Conservation (phyloP, 2,113 vertebrate genomes). For the Cricetomys ansorgei region DNA sequence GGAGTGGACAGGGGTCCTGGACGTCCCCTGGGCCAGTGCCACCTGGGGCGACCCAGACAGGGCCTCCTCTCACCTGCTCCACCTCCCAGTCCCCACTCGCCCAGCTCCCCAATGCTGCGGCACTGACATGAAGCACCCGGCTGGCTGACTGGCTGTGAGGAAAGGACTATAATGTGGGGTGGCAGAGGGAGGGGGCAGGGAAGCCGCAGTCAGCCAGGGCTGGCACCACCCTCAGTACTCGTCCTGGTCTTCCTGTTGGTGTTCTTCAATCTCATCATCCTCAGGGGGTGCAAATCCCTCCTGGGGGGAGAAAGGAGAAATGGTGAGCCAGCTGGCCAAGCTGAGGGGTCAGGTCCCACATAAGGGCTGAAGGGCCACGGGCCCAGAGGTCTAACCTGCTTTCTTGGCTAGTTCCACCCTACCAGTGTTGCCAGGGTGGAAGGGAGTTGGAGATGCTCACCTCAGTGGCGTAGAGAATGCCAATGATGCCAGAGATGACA, state of each 20-base stretch:
- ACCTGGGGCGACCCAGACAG: neutral
- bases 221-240: constrained; percentile 90
- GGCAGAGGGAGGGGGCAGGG: constrained; percentile 59
- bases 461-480: constrained; percentile 98
- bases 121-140: constrained; percentile 72
- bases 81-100: constrained; percentile 40
- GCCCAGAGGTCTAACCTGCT: neutral
- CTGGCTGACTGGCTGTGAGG: constrained; percentile 71
- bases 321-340: neutral
- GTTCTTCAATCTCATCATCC: constrained; percentile 92
- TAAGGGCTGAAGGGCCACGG: rapidly evolving
- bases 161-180: constrained; percentile 84
- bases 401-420: too few relatives aligned
- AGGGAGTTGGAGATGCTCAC: constrained; percentile 79
- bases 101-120: constrained; percentile 69
- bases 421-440: neutral
- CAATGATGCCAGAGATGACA: constrained; percentile 92
- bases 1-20: constrained; percentile 56
- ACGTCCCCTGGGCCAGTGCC: neutral
- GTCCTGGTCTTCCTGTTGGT: constrained; percentile 92
- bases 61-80: constrained; percentile 67
- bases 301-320: constrained; percentile 78
- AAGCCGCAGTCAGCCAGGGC: constrained; percentile 80
- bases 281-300: constrained; percentile 97
- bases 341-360: rapidly evolving